phyloP scores from a whole-genome alignment of 2,888 invertebrate species.

The Patella pellucida region DNA sequence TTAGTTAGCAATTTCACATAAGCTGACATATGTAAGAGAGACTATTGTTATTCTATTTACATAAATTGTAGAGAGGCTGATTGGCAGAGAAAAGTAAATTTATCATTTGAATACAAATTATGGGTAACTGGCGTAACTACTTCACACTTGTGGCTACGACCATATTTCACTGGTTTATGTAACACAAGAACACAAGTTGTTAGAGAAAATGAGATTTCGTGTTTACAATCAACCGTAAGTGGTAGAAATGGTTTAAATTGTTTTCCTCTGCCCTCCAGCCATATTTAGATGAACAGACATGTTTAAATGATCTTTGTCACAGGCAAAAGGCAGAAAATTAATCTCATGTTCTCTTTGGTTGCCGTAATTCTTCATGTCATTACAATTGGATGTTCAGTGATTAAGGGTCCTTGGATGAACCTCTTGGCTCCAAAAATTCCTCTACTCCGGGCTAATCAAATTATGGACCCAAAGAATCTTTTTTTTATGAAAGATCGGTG shows the following conservation, averaged over 20 bases:
- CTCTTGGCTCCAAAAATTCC: conserved; percentile 1
- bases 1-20: neutral
- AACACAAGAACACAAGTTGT: too few relatives aligned
- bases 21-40: neutral
- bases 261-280: neutral
- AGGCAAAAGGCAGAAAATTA: conserved; percentile 10
- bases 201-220: neutral
- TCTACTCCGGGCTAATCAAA: conserved; percentile 5
- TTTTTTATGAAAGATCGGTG: neutral
- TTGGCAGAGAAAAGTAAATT: neutral
- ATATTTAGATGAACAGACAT: conserved; percentile 1
- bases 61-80: neutral
- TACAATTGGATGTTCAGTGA: conserved; percentile 3
- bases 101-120: conserved; percentile 5
- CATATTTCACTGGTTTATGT: too few relatives aligned
- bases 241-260: conserved; percentile 2
- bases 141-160: neutral
- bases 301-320: conserved; percentile 7
- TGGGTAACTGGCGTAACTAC: neutral
- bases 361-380: conserved; percentile 2
- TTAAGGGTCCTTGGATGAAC: conserved; percentile 5
- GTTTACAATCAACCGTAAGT: neutral
- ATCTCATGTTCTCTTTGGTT: conserved; percentile 11
- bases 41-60: conserved; percentile 1
- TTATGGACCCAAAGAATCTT: neutral